Base-by-base conservation (phyloP, 2,888 invertebrate genomes). In the Salpingus planirostris region DNA sequence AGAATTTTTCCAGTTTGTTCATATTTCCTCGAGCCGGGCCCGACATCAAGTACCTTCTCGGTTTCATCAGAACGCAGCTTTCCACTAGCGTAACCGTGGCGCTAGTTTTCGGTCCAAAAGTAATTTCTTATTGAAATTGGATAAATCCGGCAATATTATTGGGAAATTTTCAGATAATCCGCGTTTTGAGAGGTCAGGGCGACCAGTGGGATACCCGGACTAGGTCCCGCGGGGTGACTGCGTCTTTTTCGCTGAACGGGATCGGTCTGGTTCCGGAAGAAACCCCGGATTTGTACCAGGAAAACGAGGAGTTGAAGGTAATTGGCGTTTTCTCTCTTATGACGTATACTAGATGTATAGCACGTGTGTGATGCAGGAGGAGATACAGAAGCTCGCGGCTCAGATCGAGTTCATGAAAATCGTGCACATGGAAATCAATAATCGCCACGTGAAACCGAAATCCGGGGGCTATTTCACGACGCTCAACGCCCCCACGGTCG, bases 321-420 rank as follows among this genome's bases (percentile, higher is more conserved):
- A n/a, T n/a, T n/a, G n/a, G n/a, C n/a, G n/a, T n/a, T n/a, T n/a
- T n/a, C n/a, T n/a, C n/a, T n/a, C n/a, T n/a, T n/a, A n/a, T n/a
- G n/a, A n/a, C n/a, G n/a, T n/a, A n/a, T n/a, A n/a, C n/a, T n/a
- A n/a, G n/a, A n/a, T n/a, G n/a, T n/a, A n/a, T n/a, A n/a, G n/a
- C n/a, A n/a, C n/a, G n/a, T n/a, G n/a, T n/a, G n/a, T n/a, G n/a
- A n/a, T n/a, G n/a, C n/a, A n/a, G n/a, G 90, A 91, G 60, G 89
- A 91, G 66, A 81, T 91, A 15, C 90, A 90, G 54, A 90, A 89
- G 60, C 66, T 91, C 43, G 90, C 90, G 0, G 86, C 87, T 13
- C 89, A 90, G 65, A 89, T 91, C 48, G 90, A 91, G 63, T 87
- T 87, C 65, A 88, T 90, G 87, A 88, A 88, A 68, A 89, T 89